Conservation (phyloP, 2,797 vertebrate species). For the Oryzias dopingdopingensis region DNA sequence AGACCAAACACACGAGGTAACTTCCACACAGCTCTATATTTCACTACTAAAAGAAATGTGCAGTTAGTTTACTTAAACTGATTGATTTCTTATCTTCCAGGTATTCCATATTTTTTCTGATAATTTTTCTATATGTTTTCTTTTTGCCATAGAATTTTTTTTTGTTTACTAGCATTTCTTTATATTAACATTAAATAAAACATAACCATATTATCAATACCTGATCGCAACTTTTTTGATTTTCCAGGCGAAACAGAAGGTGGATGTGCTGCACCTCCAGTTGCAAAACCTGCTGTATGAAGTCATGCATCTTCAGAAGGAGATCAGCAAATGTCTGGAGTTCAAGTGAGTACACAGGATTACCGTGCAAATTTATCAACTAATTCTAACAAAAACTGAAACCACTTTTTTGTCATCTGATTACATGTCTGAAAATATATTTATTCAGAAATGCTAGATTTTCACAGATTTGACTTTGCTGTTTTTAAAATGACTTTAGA, state of each 20-base stretch:
- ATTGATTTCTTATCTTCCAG: too few species aligned
- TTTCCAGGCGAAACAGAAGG: conserved; percentile 90
- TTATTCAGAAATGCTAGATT: too few species aligned
- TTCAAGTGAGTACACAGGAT: conserved; percentile 88
- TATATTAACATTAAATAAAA: conserved; percentile 2
- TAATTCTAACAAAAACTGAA: background rate
- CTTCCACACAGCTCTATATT: background rate
- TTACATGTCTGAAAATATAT: too few species aligned
- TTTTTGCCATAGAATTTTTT: background rate
- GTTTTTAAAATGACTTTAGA: too few species aligned
- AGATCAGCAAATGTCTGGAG: conserved; percentile 97
- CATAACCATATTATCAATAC: background rate
- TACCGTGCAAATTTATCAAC: background rate
- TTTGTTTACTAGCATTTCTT: conserved; percentile 8
- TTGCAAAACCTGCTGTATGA: conserved; percentile 98
- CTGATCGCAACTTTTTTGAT: conserved; percentile 4
- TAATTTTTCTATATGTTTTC: background rate
- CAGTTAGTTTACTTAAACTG: too few species aligned
- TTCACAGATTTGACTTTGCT: too few species aligned
- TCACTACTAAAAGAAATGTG: conserved; percentile 16
- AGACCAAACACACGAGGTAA: conserved; percentile 97
- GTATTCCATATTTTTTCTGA: background rate
- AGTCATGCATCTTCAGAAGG: conserved; percentile 98
- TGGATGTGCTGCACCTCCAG: conserved; percentile 94
- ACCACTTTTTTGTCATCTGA: too few species aligned